Evolutionary conservation across 2,797 vertebrate genomes (phyloP).

Genomic region (Cephalopachus bancanus): DNA sequence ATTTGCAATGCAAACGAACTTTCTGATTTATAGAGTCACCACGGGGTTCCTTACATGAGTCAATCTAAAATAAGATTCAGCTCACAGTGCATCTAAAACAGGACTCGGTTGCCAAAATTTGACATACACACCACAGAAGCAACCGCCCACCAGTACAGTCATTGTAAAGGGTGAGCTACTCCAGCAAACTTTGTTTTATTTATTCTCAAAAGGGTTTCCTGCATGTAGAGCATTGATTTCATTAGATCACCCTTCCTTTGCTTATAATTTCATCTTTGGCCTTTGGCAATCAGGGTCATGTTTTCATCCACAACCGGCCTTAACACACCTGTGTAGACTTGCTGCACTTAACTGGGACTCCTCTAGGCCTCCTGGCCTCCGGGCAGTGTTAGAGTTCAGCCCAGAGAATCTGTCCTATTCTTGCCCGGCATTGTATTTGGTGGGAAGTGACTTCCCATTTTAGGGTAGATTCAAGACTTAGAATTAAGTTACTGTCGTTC

Average conservation of each 20-base stretch:
- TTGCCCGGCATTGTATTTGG: not conserved
- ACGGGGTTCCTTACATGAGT: conserved; percentile 73
- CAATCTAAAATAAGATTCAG: conserved; percentile 67
- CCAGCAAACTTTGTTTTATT: not conserved
- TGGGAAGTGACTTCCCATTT: not conserved
- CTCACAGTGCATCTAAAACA: conserved; percentile 64
- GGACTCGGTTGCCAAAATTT: conserved; percentile 43
- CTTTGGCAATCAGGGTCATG: not conserved
- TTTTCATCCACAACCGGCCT: not conserved
- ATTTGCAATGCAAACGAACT: conserved; percentile 78
- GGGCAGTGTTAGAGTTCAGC: not conserved
- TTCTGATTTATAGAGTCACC: conserved; percentile 78
- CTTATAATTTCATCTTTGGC: not conserved
- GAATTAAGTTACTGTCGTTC: not conserved
- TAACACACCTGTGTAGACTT: not conserved
- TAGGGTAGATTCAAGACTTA: not conserved
- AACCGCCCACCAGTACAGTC: accelerated
- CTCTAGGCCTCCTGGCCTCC: not conserved
- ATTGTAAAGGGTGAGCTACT: not conserved
- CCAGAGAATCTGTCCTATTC: not conserved
- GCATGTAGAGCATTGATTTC: accelerated
- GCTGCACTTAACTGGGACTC: accelerated
- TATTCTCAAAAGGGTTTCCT: not conserved
- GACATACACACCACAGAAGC: not conserved
- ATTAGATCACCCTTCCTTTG: not conserved